Percentiles rank a stretch among this genome's conserved stretches.
Conservation (phyloP, 2,797 vertebrate genomes). For the Ara ararauna region DNA sequence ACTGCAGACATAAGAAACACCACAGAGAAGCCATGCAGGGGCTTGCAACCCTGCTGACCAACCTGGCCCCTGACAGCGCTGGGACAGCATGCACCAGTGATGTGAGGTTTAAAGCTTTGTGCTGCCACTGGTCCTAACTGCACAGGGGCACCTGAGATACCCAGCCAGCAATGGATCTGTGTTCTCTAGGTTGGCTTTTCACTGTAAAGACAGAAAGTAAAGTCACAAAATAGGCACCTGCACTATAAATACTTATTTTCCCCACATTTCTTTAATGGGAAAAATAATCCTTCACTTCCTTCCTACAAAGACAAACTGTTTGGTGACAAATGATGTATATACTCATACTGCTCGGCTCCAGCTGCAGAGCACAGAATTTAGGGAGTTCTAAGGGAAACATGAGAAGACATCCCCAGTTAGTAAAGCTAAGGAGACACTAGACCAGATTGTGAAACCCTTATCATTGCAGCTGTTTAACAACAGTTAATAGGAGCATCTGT, state of each 20-base stretch:
- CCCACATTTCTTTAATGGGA: not conserved
- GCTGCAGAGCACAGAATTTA: not conserved
- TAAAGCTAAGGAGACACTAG: not conserved
- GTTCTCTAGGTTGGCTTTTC: not conserved
- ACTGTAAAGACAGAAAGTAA: not conserved
- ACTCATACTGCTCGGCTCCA: not conserved
- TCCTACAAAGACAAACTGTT: not conserved
- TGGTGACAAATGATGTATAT: not conserved
- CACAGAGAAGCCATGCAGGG: fast-evolving
- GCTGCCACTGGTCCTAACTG: not conserved
- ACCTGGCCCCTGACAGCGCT: not conserved
- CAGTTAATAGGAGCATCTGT: not conserved
- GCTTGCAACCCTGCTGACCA: not conserved
- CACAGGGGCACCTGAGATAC: not conserved
- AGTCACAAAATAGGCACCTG: not conserved
- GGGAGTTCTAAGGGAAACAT: not conserved
- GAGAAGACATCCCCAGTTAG: not conserved
- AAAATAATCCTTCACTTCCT: not conserved
- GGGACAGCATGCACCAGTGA: not conserved
- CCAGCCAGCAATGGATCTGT: not conserved
- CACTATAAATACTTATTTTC: not conserved
- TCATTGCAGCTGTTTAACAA: not conserved
- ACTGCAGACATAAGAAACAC: not conserved
- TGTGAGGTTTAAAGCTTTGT: not conserved
- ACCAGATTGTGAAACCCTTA: not conserved